Evolutionary conservation across 30 jellyfish, hydroid and myxozoan genomes (phyloP), one percentile per base, ranked within the genome.

Genomic region (Turritopsis dohrnii): DNA sequence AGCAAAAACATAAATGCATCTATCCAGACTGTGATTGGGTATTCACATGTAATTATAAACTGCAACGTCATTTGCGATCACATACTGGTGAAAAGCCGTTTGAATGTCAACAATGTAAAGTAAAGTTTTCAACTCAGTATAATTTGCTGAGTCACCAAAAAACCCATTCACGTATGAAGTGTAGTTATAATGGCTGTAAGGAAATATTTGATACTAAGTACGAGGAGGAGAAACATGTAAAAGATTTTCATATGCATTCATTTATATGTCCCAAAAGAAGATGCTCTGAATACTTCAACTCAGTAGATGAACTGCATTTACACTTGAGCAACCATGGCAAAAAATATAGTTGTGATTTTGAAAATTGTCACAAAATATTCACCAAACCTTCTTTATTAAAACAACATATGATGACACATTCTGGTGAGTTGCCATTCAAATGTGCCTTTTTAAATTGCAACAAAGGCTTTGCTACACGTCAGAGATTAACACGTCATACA

Each of bases 31-130:
- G 87, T 26, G 53, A 53, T 9, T 80, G 87, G 87, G 52, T 80
- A 22, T 80, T 80, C 65, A 22, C 81, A 0, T 31, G 71, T n/a
- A 28, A 24, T 7, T 80, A 80, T 84, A 80, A 80, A 52, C 87
- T 80, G n/a, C 52, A 53, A 22, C 87, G 87, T 53, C 87, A 80
- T 26, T 7, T 80, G 8, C 52, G 65, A 65, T 22, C 66, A 19
- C 87, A 80, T 80, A 65, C 82, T 65, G 81, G 81, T 80, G 87
- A 24, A 80, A 80, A 80, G n/a, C 82, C 87, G 16, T 53, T 18
- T 27, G 1, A 31, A 9, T 80, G 87, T 65, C 54, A 30, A 22
- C 22, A 31, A 24, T 80, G 87, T 80, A 65, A 53, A 0, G 65
- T 31, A 1, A 30, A 31, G 21, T 80, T 80, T 65, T 21, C 87